These are phyloP conservation scores for Nautilus pompilius DNA, from an alignment of 1,140 invertebrate species.

Conservation along the genomic window DNA sequence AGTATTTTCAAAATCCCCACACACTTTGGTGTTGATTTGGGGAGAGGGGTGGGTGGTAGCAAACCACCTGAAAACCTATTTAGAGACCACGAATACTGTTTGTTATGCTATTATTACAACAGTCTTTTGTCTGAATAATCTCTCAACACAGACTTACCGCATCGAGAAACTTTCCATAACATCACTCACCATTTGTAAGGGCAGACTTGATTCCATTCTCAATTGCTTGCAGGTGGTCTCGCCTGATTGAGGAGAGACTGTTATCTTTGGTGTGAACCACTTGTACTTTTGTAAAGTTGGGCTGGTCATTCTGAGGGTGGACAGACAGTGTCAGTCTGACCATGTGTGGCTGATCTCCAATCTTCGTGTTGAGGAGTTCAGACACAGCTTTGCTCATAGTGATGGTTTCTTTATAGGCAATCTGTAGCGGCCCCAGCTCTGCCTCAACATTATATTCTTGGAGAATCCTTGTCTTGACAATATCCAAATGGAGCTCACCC, in stretches of 20 bases:
- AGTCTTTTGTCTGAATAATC: too few species aligned
- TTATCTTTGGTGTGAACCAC: conserved; percentile 17
- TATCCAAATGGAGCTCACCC: conserved; percentile 96
- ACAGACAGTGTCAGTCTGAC: conserved; percentile 37
- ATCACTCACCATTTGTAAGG: conserved; percentile 39
- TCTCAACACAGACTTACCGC: too few species aligned
- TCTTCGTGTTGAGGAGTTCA: conserved; percentile 64
- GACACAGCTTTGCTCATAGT: conserved; percentile 51
- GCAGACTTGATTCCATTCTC: conserved; percentile 57
- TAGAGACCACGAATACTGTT: too few species aligned
- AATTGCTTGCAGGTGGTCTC: conserved; percentile 55
- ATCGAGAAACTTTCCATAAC: too few species aligned
- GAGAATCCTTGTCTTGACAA: conserved; percentile 67
- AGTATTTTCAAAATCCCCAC: too few species aligned
- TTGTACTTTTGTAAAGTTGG: conserved; percentile 26
- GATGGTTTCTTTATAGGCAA: conserved; percentile 86
- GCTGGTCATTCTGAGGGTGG: conserved; percentile 12
- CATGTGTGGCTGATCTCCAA: conserved; percentile 53
- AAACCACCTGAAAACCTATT: too few species aligned
- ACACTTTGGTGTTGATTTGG: too few species aligned
- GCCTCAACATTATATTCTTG: conserved; percentile 88
- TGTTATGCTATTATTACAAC: too few species aligned
- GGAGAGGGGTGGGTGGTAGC: too few species aligned
- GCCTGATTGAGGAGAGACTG: conserved; percentile 21
- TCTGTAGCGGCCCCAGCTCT: conserved; percentile 89